Base-by-base conservation (phyloP, 2,797 vertebrate species). In the Loris lydekkerianus region DNA sequence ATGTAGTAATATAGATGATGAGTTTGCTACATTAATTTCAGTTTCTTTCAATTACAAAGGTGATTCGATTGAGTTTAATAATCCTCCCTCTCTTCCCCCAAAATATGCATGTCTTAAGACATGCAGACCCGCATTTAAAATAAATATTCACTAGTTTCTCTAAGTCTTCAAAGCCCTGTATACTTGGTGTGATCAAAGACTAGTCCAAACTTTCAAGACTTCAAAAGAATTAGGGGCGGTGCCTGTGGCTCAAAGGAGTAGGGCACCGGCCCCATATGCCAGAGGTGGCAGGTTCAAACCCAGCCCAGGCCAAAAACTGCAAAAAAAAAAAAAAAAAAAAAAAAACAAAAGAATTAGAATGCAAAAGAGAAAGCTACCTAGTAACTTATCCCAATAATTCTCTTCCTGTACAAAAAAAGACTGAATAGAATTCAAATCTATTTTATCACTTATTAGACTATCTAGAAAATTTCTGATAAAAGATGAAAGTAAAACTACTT, bases 101-200 rank as follows among this genome's bases (percentile, higher is more conserved):
- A 93, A 87, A 37, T 77, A 70, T n/a, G 37, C 3, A 46, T 65
- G 2, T 94, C 61, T 49, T 72, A 29, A 72, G 61, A 95, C 53
- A 86, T 77, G 65, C 0, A 43, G 27, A 72, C 2, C 18, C 58
- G 61, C 61, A 92, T 94, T 85, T 94, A 69, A 94, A 96, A 95
- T 61, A 21, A 90, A 94, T n/a, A 65, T 3, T 69, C 43, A 61
- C 31, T 70, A 43, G 40, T 86, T 53, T 93, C 63, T 75, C 29
- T n/a, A 85, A 61, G 75, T 84, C 27, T 76, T n/a, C 5, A 34
- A 91, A 94, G 40, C 27, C 43, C 34, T 29, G 10, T 7, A 53
- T 25, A 73, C 49, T 25, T 84, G 27, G 13, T 56, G 20, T 86
- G 37, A 86, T 61, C 86, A 67, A 86, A 81, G 72, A 87, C 11